A percentile compares a stretch with the other conserved stretches of the same genome.
These are phyloP conservation scores for Passer domesticus DNA, from an alignment of 2,113 vertebrate genomes.

Conservation along the genomic window DNA sequence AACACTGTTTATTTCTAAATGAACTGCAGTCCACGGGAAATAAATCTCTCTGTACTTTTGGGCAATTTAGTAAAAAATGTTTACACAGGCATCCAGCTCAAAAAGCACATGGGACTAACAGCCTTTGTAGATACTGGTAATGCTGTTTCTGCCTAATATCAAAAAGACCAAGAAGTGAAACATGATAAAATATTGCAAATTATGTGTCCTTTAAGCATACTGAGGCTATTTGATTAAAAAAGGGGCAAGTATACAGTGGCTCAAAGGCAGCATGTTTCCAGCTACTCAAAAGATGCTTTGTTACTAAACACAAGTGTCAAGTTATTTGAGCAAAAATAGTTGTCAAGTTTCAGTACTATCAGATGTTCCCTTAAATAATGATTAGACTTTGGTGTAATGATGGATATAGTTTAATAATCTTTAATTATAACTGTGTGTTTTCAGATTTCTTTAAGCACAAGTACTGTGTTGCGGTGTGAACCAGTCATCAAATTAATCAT, in stretches of 20 bases:
- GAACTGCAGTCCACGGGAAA: neutral
- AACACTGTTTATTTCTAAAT: neutral
- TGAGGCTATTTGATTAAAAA: neutral
- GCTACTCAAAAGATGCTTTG: neutral
- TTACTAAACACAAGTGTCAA: neutral
- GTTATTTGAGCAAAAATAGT: neutral
- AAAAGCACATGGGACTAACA: neutral
- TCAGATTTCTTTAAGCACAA: neutral
- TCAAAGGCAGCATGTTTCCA: neutral
- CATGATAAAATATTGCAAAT: neutral
- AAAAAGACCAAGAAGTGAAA: neutral
- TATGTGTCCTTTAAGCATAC: neutral
- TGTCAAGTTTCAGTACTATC: neutral
- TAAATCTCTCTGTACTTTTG: neutral
- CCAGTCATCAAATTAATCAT: neutral
- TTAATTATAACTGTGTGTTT: neutral
- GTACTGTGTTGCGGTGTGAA: neutral
- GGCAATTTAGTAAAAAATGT: neutral
- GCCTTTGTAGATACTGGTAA: neutral
- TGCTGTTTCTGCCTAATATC: neutral
- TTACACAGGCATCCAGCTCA: neutral
- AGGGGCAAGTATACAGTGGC: accelerated
- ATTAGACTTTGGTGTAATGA: neutral
- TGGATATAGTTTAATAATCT: neutral
- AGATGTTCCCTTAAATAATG: neutral